Percentiles rank a stretch among this genome's conserved stretches.
phyloP scores from a whole-genome alignment of 2,888 invertebrate genomes.

The Phalera bucephala region DNA sequence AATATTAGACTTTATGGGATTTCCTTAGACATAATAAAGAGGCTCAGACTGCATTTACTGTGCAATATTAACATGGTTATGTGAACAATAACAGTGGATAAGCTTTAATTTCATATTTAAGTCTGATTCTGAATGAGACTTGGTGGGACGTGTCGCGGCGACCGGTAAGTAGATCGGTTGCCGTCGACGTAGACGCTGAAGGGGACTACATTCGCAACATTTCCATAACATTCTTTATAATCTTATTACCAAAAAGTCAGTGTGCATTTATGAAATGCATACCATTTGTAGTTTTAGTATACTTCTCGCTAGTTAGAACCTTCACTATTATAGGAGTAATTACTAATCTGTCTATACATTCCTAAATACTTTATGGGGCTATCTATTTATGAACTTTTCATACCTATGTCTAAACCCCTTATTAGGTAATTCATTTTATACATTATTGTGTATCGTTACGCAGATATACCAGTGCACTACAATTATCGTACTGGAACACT shows the following conservation, averaged over 20 bases:
- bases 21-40: conserved; percentile 21
- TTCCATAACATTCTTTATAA: conserved; percentile 28
- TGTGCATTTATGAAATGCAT: conserved; percentile 69
- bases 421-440: conserved; percentile 31
- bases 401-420: conserved; percentile 36
- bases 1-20: conserved; percentile 24
- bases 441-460: conserved; percentile 10
- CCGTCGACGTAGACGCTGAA: conserved; percentile 19
- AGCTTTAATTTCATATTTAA: conserved; percentile 63
- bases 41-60: conserved; percentile 38
- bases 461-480: neutral
- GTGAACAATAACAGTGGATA: conserved; percentile 33
- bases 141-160: conserved; percentile 32
- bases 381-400: conserved; percentile 21
- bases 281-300: conserved; percentile 50
- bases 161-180: no score
- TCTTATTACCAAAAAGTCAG: conserved; percentile 50
- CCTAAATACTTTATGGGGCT: conserved; percentile 50
- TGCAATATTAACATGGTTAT: conserved; percentile 45
- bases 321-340: conserved; percentile 38
- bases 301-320: conserved; percentile 54
- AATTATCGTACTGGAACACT: conserved; percentile 25
- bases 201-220: conserved; percentile 23
- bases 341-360: conserved; percentile 53
- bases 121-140: conserved; percentile 42